Conservation (phyloP, 2,888 invertebrate species). For the Griposia aprilina region DNA sequence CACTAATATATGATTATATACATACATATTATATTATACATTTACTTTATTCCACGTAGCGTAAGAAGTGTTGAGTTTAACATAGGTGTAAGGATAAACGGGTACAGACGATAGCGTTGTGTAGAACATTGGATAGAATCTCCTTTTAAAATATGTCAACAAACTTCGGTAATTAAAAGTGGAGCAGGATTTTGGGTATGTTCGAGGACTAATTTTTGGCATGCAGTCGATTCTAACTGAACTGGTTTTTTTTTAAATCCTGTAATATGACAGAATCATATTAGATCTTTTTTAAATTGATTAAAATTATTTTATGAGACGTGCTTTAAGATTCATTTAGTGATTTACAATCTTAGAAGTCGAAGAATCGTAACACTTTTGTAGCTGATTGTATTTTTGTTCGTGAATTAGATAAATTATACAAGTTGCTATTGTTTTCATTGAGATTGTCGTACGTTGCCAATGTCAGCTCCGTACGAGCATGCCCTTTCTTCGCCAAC, state of each 20-base stretch:
- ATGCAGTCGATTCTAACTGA: conserved; percentile 1
- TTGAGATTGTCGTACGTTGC: conserved; percentile 17
- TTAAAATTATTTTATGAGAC: not conserved
- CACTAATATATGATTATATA: conserved; percentile 68
- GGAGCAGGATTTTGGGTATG: conserved; percentile 29
- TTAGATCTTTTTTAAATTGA: not conserved
- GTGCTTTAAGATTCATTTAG: conserved; percentile 26
- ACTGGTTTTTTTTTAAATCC: not conserved
- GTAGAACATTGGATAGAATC: conserved; percentile 74
- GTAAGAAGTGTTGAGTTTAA: conserved; percentile 85
- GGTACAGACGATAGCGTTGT: conserved; percentile 78
- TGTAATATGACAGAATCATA: conserved; percentile 12
- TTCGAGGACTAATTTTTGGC: not conserved
- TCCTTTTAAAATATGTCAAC: conserved; percentile 83
- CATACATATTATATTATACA: conserved; percentile 70
- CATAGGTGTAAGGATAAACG: conserved; percentile 81
- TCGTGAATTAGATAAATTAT: conserved; percentile 28
- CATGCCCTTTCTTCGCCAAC: conserved; percentile 28
- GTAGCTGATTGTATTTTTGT: conserved; percentile 20
- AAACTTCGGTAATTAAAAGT: conserved; percentile 1
- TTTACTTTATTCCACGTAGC: conserved; percentile 87
- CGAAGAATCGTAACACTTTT: conserved; percentile 9
- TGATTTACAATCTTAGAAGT: not conserved
- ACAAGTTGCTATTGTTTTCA: conserved; percentile 8
- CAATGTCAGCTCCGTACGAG: not conserved